Evolutionary conservation across 1,140 invertebrate genomes (phyloP), one percentile per base, ranked within the genome.

Genomic region (Euwallacea fornicatus): DNA sequence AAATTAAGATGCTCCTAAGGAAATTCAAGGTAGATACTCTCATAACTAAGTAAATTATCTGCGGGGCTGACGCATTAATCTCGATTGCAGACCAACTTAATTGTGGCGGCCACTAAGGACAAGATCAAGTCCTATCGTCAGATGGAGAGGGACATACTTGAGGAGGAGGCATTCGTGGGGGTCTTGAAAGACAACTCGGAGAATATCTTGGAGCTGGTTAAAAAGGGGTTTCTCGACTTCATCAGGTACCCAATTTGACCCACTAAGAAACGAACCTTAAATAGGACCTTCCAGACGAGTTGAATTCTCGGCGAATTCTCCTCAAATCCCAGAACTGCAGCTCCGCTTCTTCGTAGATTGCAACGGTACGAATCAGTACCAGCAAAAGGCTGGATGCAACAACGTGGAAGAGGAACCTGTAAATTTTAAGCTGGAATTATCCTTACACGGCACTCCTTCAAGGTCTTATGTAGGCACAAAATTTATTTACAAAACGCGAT

Each of bases 171-270:
- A 2, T 87, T 84, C 76, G 85, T 89, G 7, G 86, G 86, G 4
- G 84, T 83, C 50, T 71, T 88, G 16, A 83, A 85, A 67, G 82
- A 82, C 15, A 84, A 88, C 80, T 87, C 87, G 55, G 85, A 84
- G 0, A 89, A 88, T 75, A 87, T 89, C 53, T 75, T 88, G 56
- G 85, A 88, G 67, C 74, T 88, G 21, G 84, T 89, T 6, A 85
- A 84, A n/a, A 42, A n/a, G 41, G 71, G 71, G 6, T 72, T 62
- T 64, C 13, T 54, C 2, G 47, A 67, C 47, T 72, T 72, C 43
- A 67, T 67, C 10, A 58, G 58, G 71, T 71, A 65, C 47, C 7
- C 55, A 47, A 4, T 50, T 64, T 10, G 1, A 61, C 6, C 9
- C 16, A 41, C 21, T 61, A 61, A 42, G 9, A 58, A 16, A 61